phyloP scores from a whole-genome alignment of 1,140 invertebrate species.

The Ladona fulva region DNA sequence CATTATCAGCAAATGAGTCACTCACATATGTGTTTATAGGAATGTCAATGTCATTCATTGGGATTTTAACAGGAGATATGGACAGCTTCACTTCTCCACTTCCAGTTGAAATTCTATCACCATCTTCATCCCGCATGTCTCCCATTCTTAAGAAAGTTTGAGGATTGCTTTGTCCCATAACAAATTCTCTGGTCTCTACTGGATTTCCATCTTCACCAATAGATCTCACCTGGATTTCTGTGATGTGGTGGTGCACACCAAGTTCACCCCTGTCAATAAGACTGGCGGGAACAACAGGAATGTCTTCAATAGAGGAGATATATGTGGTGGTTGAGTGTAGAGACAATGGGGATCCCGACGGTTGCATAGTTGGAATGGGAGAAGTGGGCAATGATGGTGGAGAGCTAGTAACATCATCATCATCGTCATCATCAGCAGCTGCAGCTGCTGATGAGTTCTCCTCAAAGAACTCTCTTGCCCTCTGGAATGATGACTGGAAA shows the following conservation, averaged over 20 bases:
- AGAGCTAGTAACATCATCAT: constrained; percentile 26
- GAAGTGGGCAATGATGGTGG: constrained; percentile 36
- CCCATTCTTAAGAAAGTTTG: not conserved
- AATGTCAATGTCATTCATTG: constrained; percentile 16
- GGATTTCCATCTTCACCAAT: constrained; percentile 9
- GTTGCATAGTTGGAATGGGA: constrained; percentile 29
- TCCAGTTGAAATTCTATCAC: not conserved
- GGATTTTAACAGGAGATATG: not conserved
- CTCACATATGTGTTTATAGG: not conserved
- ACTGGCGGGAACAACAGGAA: not conserved
- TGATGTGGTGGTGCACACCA: constrained; percentile 22
- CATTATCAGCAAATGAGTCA: not conserved
- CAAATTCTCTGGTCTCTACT: not conserved
- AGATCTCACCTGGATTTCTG: constrained; percentile 40
- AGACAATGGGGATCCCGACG: constrained; percentile 15
- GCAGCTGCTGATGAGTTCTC: not conserved
- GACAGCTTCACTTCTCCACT: not conserved
- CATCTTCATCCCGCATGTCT: not conserved
- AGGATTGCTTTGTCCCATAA: not conserved
- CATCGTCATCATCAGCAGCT: constrained; percentile 13
- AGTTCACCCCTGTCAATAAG: not conserved
- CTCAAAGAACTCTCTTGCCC: not conserved
- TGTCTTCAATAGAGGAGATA: constrained; percentile 23
- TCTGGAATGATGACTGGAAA: not conserved
- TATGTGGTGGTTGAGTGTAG: constrained; percentile 35